phyloP scores from a whole-genome alignment of 2,888 invertebrate genomes.

The Perdita meconis region DNA sequence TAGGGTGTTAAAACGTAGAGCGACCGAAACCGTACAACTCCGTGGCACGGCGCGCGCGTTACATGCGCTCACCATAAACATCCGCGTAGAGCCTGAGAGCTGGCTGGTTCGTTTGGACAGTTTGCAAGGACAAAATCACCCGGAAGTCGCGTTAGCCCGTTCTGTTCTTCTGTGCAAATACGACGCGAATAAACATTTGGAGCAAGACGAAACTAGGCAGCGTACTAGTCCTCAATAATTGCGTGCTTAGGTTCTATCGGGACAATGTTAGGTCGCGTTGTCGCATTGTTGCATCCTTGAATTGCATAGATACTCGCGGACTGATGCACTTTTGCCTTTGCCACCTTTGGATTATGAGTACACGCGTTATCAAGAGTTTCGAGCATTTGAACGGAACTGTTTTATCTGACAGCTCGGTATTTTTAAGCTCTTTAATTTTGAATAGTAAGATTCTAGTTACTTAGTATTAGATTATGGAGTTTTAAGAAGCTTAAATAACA shows the following conservation, averaged over 20 bases:
- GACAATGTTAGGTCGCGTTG: conserved; percentile 24
- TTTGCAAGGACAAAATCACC: conserved; percentile 59
- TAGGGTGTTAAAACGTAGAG: conserved; percentile 40
- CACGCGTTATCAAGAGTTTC: too few relatives aligned
- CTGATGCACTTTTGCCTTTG: neutral
- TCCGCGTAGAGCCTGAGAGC: conserved; percentile 27
- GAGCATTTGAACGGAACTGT: too few relatives aligned
- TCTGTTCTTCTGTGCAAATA: conserved; percentile 22
- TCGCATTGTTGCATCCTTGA: conserved; percentile 4
- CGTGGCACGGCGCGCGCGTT: conserved; percentile 25
- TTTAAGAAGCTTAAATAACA: too few relatives aligned
- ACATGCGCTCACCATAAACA: conserved; percentile 54
- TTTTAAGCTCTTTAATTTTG: too few relatives aligned
- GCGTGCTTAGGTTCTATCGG: conserved; percentile 48
- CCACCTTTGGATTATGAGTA: too few relatives aligned
- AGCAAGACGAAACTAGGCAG: conserved; percentile 43
- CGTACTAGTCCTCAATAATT: conserved; percentile 49
- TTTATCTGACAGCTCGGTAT: too few relatives aligned
- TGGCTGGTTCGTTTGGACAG: conserved; percentile 32
- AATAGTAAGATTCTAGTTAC: too few relatives aligned
- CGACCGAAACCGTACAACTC: conserved; percentile 35
- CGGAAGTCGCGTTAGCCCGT: conserved; percentile 52
- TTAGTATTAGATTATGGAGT: too few relatives aligned
- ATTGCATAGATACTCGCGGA: neutral
- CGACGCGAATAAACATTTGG: conserved; percentile 52